Base-by-base conservation (phyloP, 2,113 vertebrate species). In the Oreotrochilus melanogaster region DNA sequence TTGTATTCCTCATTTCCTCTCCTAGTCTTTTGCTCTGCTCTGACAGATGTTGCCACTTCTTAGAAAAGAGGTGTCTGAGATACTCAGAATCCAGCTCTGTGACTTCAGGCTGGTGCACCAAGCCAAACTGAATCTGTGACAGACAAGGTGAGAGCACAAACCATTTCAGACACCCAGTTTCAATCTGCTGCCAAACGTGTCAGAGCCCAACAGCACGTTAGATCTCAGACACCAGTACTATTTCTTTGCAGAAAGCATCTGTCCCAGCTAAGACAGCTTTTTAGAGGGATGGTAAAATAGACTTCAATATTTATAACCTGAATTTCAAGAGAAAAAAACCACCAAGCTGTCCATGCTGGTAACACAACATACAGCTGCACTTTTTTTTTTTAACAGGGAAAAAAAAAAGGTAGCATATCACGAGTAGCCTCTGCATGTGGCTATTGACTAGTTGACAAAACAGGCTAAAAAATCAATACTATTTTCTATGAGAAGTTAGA, bases 401-500 rank as follows among this genome's bases (percentile, higher is more conserved):
- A n/a, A n/a, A 48, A 35, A n/a, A 48, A 35, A 28, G 10, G 18
- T 6, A 48, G 45, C 1, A 0, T 73, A 58, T 78, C 64, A 71
- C 2, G 1, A 71, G 85, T n/a, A 96, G 81, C 54, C 50, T 92
- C 64, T 90, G 33, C 61, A 65, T 89, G 75, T 80, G 89, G 69
- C 72, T 98, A 98, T 98, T 96, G 98, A 98, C 96, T 97, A 81
- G 93, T 97, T 97, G 97, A 97, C 96, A 97, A 96, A 98, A 94
- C 96, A 96, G 91, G 93, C 95, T 93, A 88, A 97, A 98, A 98
- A 97, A 97, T 98, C 98, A 96, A 98, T 97, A 94, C 64, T 90
- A 78, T 97, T 98, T 98, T 97, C 97, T 96, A 95, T 96, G 97
- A 96, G 96, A 97, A 97, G 89, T 96, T 79, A 97, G 97, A 88